Evolutionary conservation across 2,888 invertebrate species (phyloP), one percentile per base, ranked within the genome.

Genomic region (Phortica okadai): DNA sequence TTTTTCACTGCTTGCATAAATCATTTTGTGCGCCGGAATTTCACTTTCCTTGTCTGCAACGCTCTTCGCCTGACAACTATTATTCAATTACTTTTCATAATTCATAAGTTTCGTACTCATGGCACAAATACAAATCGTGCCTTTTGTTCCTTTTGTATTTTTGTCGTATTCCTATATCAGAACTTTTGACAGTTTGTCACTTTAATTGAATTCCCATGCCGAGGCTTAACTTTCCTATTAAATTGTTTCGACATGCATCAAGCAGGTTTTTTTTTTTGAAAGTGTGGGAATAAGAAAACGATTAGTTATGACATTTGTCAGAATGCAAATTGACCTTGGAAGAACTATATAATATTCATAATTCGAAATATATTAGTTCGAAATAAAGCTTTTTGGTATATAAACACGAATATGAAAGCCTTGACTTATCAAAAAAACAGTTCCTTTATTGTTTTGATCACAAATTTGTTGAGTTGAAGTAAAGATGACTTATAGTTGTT

Each of bases 71-170:
- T 76, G 81, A 77, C 81, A 78, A 80, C 54, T 87, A 87, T 85
- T 80, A 80, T 86, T 88, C 85, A 88, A 88, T 85, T 88, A 85
- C 78, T 79, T 80, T 86, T 82, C 80, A 85, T 88, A 87, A 85
- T 88, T 88, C 82, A 85, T 79, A 76, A 72, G 77, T 70, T 50
- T 33, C 45, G 45, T n/a, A 64, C 21, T 41, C 50, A 50, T 25
- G 14, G 8, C 62, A 62, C 1, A 16, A 11, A 10, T 33, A 33
- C 41, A 73, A 59, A 75, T 76, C 75, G 74, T 74, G 62, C 64
- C 44, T 83, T 56, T 86, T 85, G 88, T 84, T 83, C n/a, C 56
- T 80, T 86, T 86, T 88, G 85, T 70, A 33, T 75, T 74, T 7
- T 45, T 75, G 79, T 54, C 6, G 70, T 33, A 72, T 69, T 56